Percentiles rank a stretch among this genome's conserved stretches.
Conservation (phyloP, 2,113 vertebrate genomes). For the Meles meles region DNA sequence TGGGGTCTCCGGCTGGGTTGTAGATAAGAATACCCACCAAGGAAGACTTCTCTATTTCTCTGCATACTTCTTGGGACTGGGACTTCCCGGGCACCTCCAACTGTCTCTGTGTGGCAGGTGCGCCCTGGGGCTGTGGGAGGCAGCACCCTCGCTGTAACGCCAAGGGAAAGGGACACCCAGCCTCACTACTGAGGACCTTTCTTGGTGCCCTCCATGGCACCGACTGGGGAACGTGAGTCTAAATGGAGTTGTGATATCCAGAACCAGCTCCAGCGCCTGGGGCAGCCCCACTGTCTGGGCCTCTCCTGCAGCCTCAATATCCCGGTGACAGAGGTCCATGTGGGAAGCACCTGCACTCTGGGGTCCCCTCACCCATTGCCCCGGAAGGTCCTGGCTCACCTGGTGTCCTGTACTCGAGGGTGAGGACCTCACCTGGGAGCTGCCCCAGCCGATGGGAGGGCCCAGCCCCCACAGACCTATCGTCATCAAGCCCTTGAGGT, state of each 20-base stretch:
- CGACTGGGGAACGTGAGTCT: fast-evolving
- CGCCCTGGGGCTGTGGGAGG: background rate
- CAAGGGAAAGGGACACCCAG: too few species aligned
- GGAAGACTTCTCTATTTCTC: background rate
- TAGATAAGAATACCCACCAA: background rate
- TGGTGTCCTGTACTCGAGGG: fast-evolving
- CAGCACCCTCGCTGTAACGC: fast-evolving
- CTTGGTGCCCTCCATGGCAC: background rate
- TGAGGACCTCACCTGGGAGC: fast-evolving
- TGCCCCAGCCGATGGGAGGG: too few species aligned
- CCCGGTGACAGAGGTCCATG: background rate
- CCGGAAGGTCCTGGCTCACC: background rate
- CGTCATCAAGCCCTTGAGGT: background rate
- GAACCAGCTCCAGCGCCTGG: background rate
- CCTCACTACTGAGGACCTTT: background rate
- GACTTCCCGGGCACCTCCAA: background rate
- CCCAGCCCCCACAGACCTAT: background rate
- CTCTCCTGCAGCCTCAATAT: background rate
- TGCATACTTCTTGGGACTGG: fast-evolving
- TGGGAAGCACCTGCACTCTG: fast-evolving
- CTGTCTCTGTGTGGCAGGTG: background rate
- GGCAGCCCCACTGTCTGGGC: background rate
- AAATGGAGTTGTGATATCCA: background rate
- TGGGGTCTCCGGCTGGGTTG: background rate
- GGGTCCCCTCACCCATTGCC: too few species aligned